Evolutionary conservation across 2,888 invertebrate genomes (phyloP).

Genomic region (Apamea anceps): DNA sequence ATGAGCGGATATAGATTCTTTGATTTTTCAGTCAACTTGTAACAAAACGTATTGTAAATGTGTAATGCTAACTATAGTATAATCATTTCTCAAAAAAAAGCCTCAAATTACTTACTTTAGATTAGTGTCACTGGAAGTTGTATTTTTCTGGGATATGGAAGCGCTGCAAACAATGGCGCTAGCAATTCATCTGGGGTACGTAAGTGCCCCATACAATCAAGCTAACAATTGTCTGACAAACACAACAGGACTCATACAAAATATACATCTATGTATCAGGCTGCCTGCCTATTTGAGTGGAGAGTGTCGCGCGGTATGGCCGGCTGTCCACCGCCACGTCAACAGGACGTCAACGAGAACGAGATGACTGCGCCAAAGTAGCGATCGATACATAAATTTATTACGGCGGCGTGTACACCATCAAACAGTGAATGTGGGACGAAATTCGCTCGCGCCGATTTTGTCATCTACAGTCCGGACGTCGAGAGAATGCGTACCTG

Average conservation of each 20-base stretch:
- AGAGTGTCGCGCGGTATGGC: neutral
- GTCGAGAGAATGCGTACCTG: too few species aligned
- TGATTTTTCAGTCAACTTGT: constrained; percentile 9
- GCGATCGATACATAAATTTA: neutral
- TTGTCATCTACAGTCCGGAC: neutral
- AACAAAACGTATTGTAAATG: constrained; percentile 11
- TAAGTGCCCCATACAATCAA: neutral
- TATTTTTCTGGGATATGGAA: neutral
- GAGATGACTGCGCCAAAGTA: too few species aligned
- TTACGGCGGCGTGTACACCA: neutral
- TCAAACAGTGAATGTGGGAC: neutral
- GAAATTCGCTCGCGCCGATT: neutral
- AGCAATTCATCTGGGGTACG: neutral
- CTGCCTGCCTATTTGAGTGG: constrained; percentile 6
- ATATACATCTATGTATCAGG: constrained; percentile 31
- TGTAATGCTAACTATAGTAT: neutral
- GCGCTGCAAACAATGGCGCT: neutral
- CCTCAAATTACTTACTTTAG: neutral
- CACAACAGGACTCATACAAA: constrained; percentile 45
- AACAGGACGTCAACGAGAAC: neutral
- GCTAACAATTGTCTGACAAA: constrained; percentile 37
- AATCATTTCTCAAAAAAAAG: neutral
- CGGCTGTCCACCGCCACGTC: neutral
- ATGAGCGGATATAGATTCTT: neutral
- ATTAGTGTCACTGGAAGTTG: neutral